A percentile compares a stretch with the other conserved stretches of the same genome.
phyloP scores from a whole-genome alignment of 2,113 vertebrate genomes.

The Sphaerodactylus townsendi region DNA sequence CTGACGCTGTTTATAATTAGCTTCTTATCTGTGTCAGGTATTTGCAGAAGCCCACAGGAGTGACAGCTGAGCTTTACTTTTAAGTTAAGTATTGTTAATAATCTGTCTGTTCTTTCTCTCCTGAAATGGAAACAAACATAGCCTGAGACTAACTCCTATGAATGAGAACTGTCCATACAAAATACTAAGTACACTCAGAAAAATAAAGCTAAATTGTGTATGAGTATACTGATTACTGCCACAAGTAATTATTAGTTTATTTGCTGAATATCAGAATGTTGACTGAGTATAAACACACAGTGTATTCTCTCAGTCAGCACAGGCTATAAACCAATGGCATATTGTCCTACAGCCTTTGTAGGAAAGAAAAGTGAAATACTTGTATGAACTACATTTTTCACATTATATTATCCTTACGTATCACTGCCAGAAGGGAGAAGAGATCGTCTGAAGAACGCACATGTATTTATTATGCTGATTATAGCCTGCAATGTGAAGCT shows the following conservation, averaged over 20 bases:
- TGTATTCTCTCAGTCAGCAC: constrained; percentile 36
- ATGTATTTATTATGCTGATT: neutral
- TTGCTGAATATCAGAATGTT: constrained; percentile 30
- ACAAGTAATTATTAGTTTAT: constrained; percentile 47
- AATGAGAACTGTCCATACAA: constrained; percentile 18
- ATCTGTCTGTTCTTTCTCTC: constrained; percentile 53
- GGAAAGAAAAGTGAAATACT: constrained; percentile 23
- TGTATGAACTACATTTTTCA: neutral
- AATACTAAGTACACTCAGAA: constrained; percentile 18
- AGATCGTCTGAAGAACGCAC: neutral
- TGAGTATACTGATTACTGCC: constrained; percentile 51
- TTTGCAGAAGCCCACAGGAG: constrained; percentile 66
- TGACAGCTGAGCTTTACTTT: constrained; percentile 62
- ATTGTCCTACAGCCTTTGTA: constrained; percentile 5
- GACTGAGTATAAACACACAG: constrained; percentile 27
- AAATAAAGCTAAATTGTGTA: constrained; percentile 45
- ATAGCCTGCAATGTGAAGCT: neutral
- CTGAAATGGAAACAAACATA: constrained; percentile 50
- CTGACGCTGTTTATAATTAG: constrained; percentile 72
- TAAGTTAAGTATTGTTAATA: constrained; percentile 64
- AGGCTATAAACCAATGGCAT: constrained; percentile 17
- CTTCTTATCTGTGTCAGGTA: constrained; percentile 71
- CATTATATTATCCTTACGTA: neutral
- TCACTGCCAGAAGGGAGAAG: neutral
- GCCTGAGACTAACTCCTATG: constrained; percentile 35